These are phyloP conservation scores for Seriola dumerili DNA, from an alignment of 2,113 vertebrate genomes.

Conservation along the genomic window DNA sequence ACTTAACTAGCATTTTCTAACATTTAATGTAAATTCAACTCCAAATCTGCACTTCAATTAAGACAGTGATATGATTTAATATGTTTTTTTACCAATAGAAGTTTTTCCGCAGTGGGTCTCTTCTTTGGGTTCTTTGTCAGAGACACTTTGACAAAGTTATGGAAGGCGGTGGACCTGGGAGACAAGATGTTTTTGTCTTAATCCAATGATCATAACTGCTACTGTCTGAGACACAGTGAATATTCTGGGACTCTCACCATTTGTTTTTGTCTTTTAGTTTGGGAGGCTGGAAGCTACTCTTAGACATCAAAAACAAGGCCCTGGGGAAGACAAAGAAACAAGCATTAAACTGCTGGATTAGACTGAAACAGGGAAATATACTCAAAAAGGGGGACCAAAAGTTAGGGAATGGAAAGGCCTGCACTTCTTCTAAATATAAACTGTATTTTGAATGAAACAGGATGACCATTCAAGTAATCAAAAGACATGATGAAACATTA, in stretches of 20 bases:
- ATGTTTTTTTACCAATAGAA: conserved; percentile 89
- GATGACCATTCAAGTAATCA: conserved; percentile 20
- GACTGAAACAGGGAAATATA: background rate
- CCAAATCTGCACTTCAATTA: background rate
- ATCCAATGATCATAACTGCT: background rate
- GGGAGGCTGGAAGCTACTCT: conserved; percentile 97
- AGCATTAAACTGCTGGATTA: background rate
- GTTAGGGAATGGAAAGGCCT: background rate
- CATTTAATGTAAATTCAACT: background rate
- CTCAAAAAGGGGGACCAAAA: background rate
- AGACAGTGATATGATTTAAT: conserved; percentile 31
- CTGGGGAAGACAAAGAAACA: conserved; percentile 74
- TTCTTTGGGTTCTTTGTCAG: conserved; percentile 98
- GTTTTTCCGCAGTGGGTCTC: conserved; percentile 96
- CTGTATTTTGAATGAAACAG: conserved; percentile 19
- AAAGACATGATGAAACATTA: conserved; percentile 18
- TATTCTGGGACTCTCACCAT: conserved; percentile 86
- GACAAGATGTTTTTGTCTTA: conserved; percentile 19
- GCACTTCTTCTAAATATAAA: conserved; percentile 6
- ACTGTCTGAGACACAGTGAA: background rate
- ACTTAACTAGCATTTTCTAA: background rate
- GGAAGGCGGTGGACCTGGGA: conserved; percentile 92
- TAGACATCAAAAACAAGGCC: conserved; percentile 98
- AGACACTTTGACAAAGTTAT: conserved; percentile 97
- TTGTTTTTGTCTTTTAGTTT: conserved; percentile 98